Evolutionary conservation across 2,797 vertebrate species (phyloP).

Genomic region (Tokudaia tokunoshimensis): DNA sequence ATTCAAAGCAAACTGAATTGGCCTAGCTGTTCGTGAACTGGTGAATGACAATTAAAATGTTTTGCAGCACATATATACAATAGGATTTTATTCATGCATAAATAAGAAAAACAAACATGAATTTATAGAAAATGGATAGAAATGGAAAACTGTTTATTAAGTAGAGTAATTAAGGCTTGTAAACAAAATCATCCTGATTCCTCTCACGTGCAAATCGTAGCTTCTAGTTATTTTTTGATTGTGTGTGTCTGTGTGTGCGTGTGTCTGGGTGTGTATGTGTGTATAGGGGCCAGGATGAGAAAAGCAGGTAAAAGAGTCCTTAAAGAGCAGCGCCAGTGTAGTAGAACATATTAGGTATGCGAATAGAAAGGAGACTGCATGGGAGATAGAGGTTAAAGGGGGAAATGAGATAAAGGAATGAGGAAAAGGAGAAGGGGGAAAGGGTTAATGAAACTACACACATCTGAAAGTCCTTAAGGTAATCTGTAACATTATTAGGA

Average conservation of each 20-base stretch:
- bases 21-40: neutral
- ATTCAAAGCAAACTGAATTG: neutral
- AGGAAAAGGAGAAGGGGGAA: neutral
- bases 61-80: neutral
- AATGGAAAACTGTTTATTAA: neutral
- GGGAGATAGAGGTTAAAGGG: rapidly evolving
- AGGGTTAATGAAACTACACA: neutral
- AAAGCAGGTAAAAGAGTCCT: neutral
- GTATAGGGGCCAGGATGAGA: neutral
- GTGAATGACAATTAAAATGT: neutral
- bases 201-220: neutral
- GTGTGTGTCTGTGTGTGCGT: neutral
- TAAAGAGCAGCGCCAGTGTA: neutral
- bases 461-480: neutral
- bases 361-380: neutral
- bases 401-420: neutral
- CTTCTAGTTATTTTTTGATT: neutral
- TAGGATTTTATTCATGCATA: neutral
- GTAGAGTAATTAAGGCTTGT: neutral
- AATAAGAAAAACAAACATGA: neutral
- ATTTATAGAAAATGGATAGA: neutral
- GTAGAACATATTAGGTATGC: neutral
- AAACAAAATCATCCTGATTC: neutral
- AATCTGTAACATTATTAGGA: neutral
- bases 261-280: neutral